These are phyloP conservation scores for Tinea semifulvella DNA, from an alignment of 2,888 invertebrate genomes.

Conservation along the genomic window DNA sequence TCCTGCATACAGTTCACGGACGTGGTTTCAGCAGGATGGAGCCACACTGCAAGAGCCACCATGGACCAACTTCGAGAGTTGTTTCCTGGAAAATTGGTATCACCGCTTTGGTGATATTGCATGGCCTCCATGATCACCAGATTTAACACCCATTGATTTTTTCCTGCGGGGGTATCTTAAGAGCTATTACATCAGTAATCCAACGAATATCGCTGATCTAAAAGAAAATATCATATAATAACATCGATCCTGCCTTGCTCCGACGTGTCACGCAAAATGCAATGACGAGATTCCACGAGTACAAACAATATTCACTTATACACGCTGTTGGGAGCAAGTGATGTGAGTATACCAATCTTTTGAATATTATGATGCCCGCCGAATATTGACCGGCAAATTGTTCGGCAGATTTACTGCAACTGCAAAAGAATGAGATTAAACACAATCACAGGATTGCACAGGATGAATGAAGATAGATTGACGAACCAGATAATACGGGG, in stretches of 20 bases:
- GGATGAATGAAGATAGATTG: too few species aligned
- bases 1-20: slow-evolving; percentile 12
- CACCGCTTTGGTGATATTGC: slow-evolving; percentile 20
- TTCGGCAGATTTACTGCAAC: too few species aligned
- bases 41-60: slow-evolving; percentile 19
- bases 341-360: too few species aligned
- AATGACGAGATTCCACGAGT: neutral
- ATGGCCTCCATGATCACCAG: slow-evolving; percentile 24
- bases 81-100: slow-evolving; percentile 20
- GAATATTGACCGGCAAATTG: too few species aligned
- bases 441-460: too few species aligned
- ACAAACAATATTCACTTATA: too few species aligned
- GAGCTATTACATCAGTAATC: neutral
- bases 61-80: slow-evolving; percentile 16
- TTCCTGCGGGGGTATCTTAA: too few species aligned
- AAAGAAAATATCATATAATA: neutral
- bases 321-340: too few species aligned
- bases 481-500: too few species aligned
- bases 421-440: too few species aligned
- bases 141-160: slow-evolving; percentile 23
- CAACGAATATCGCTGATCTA: neutral
- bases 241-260: neutral
- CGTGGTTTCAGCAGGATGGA: slow-evolving; percentile 21
- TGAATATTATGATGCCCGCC: too few species aligned
- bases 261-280: neutral